These are phyloP conservation scores for Erannis defoliaria DNA, from an alignment of 2,888 invertebrate species.

Conservation along the genomic window DNA sequence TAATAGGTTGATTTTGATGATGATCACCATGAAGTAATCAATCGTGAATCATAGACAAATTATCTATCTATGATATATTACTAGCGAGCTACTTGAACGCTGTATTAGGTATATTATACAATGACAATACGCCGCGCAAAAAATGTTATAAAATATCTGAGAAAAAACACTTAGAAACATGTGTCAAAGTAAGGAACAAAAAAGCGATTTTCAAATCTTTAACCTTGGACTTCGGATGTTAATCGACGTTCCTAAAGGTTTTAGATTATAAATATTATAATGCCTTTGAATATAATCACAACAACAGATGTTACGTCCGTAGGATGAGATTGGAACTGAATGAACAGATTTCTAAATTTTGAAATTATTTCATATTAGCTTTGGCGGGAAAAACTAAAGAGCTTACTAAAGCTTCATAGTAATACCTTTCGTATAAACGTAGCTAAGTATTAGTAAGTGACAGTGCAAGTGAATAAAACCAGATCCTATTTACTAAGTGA, in stretches of 20 bases:
- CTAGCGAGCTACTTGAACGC: neutral
- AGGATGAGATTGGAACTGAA: neutral
- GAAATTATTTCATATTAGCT: neutral
- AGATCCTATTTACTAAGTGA: too few relatives aligned
- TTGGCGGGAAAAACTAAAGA: neutral
- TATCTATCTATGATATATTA: neutral
- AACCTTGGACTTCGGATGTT: conserved; percentile 25
- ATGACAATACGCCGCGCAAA: conserved; percentile 13
- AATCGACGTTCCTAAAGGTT: conserved; percentile 12
- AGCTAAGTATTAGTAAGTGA: too few relatives aligned
- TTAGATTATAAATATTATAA: conserved; percentile 20
- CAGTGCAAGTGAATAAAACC: too few relatives aligned
- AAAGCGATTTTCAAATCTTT: conserved; percentile 26
- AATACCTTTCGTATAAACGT: too few relatives aligned
- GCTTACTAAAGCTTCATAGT: neutral
- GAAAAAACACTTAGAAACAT: conserved; percentile 17
- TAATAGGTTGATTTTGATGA: neutral
- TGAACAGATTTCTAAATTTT: conserved; percentile 1
- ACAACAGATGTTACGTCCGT: conserved; percentile 13
- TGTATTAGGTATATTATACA: neutral
- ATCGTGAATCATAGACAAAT: neutral
- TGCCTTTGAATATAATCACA: conserved; percentile 17
- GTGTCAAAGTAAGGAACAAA: conserved; percentile 26
- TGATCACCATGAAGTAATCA: too few relatives aligned
- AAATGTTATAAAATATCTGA: conserved; percentile 12